Conservation (phyloP, 2,888 invertebrate species). For the Neocrepidodera transversa region DNA sequence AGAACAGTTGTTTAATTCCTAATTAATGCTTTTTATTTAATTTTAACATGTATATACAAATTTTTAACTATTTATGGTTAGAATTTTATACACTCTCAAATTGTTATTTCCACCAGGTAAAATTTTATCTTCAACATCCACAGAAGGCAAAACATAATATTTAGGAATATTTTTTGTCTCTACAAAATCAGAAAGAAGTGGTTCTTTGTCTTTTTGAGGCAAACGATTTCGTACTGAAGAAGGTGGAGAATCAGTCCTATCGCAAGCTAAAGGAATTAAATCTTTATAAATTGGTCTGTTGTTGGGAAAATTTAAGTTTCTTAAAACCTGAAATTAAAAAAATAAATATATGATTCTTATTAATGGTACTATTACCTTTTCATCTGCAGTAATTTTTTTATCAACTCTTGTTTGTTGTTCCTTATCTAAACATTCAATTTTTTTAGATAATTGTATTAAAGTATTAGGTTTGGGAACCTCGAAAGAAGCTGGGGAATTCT, state of each 20-base stretch:
- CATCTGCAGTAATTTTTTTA: conserved; percentile 32
- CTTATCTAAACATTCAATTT: conserved; percentile 42
- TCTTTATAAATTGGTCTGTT: conserved; percentile 48
- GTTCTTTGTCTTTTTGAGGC: conserved; percentile 46
- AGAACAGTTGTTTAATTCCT: no score
- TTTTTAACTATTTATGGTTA: conserved; percentile 26
- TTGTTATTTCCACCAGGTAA: conserved; percentile 26
- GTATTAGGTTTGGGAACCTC: conserved; percentile 45
- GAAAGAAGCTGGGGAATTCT: conserved; percentile 29
- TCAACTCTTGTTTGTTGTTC: conserved; percentile 42
- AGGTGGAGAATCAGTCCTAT: conserved; percentile 34
- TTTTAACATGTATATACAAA: no score
- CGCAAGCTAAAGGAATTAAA: conserved; percentile 46
- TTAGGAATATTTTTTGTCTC: conserved; percentile 27
- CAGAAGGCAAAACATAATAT: conserved; percentile 38
- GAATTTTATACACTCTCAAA: conserved; percentile 38
- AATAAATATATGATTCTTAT: no score
- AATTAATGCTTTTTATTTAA: no score
- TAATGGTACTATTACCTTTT: no score
- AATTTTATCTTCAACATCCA: conserved; percentile 33
- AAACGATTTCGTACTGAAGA: conserved; percentile 35
- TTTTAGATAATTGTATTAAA: conserved; percentile 41
- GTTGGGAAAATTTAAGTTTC: conserved; percentile 49
- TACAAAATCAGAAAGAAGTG: conserved; percentile 41
- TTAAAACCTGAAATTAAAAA: conserved; percentile 46